phyloP scores from a whole-genome alignment of 2,113 vertebrate genomes.

The Phasianus colchicus region DNA sequence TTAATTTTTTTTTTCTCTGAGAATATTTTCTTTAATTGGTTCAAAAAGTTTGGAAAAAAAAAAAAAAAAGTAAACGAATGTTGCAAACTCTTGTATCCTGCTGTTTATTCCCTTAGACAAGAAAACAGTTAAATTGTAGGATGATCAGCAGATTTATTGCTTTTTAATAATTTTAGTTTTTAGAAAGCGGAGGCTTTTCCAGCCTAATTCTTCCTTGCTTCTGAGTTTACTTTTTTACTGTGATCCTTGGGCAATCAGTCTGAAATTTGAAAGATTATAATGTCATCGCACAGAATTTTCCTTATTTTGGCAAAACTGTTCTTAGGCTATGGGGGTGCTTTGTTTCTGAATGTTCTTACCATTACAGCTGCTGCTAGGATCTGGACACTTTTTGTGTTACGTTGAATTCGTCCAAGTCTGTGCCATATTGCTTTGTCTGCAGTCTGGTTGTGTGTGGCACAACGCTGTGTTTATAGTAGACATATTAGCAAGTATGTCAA shows the following conservation, averaged over 20 bases:
- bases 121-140: slow-evolving; percentile 41
- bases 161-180: slow-evolving; percentile 46
- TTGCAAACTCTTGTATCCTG: slow-evolving; percentile 47
- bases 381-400: neutral
- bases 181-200: slow-evolving; percentile 39
- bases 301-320: slow-evolving; percentile 65
- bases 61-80: slow-evolving; percentile 3
- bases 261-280: slow-evolving; percentile 51
- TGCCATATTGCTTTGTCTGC: slow-evolving; percentile 42
- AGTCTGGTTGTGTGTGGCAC: slow-evolving; percentile 25
- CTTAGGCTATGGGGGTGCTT: slow-evolving; percentile 30
- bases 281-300: slow-evolving; percentile 50
- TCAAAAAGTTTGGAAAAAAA: neutral
- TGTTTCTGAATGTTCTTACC: slow-evolving; percentile 39
- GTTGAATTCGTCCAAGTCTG: neutral
- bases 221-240: slow-evolving; percentile 46
- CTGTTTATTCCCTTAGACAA: slow-evolving; percentile 54
- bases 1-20: slow-evolving; percentile 11
- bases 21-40: slow-evolving; percentile 63
- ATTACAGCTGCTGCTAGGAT: neutral
- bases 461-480: slow-evolving; percentile 6
- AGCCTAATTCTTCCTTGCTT: slow-evolving; percentile 39
- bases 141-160: slow-evolving; percentile 44
- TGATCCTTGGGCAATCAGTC: slow-evolving; percentile 29
- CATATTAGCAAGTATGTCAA: slow-evolving; percentile 51